phyloP scores from a whole-genome alignment of 1,140 invertebrate species.

The Megalonaias nervosa region DNA sequence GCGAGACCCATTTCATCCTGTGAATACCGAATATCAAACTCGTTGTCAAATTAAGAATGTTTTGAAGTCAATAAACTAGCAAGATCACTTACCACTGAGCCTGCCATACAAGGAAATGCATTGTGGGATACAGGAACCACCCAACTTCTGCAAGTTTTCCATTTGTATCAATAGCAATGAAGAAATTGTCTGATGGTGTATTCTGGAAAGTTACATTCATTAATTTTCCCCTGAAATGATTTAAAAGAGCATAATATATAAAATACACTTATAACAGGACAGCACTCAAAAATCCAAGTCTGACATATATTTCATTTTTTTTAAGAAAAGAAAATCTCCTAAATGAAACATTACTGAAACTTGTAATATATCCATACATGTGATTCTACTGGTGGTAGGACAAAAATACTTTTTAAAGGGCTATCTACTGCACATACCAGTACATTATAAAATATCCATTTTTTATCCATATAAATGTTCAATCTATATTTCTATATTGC shows the following conservation, averaged over 20 bases:
- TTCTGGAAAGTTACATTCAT: constrained; percentile 46
- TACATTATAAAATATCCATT: no score
- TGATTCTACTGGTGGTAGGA: no score
- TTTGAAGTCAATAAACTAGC: background rate
- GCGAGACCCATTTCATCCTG: no score
- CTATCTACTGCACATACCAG: no score
- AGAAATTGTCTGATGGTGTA: constrained; percentile 52
- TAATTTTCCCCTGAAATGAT: constrained; percentile 3
- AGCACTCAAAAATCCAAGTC: background rate
- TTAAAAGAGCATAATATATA: background rate
- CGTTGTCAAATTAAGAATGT: no score
- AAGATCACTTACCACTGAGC: constrained; percentile 42
- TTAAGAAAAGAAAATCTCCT: background rate
- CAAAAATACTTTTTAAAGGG: no score
- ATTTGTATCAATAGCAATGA: constrained; percentile 41
- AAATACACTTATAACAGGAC: background rate
- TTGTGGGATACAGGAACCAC: constrained; percentile 54
- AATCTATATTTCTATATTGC: no score
- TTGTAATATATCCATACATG: background rate
- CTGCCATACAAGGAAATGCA: constrained; percentile 56
- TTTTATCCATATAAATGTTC: no score
- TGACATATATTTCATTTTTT: background rate
- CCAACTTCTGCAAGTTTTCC: constrained; percentile 49
- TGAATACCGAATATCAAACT: no score
- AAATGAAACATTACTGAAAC: background rate